A percentile compares a stretch with the other conserved stretches of the same genome.
Evolutionary conservation across 2,113 vertebrate species (phyloP).

Genomic region (Spilogale gracilis): DNA sequence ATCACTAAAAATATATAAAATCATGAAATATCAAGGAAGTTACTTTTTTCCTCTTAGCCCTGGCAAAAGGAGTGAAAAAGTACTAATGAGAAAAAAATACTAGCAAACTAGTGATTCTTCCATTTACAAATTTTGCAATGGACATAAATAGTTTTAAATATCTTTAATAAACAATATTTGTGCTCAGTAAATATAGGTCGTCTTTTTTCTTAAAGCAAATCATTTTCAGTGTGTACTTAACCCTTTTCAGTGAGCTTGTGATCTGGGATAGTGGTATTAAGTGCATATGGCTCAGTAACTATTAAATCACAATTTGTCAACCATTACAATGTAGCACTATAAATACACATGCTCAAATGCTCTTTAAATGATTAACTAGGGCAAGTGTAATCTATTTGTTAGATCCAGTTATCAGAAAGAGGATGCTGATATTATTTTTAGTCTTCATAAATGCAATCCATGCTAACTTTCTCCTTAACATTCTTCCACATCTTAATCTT

Average conservation of each 20-base stretch:
- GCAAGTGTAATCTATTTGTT: not conserved
- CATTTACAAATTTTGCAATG: not conserved
- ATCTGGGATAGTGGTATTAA: not conserved
- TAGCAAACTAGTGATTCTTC: not conserved
- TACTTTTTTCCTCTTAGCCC: not conserved
- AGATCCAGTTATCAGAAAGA: not conserved
- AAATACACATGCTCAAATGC: not conserved
- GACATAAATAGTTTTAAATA: conserved; percentile 17
- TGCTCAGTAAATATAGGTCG: not conserved
- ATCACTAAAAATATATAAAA: not conserved
- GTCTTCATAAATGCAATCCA: not conserved
- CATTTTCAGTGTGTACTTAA: not conserved
- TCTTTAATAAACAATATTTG: not conserved
- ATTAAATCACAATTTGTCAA: not conserved
- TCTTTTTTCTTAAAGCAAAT: not conserved
- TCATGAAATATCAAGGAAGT: conserved; percentile 30
- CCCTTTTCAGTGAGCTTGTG: not conserved
- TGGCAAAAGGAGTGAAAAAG: not conserved
- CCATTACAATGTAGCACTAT: not conserved
- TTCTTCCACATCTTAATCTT: not conserved
- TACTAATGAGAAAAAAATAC: not conserved
- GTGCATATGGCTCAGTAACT: not conserved
- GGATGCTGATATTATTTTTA: not conserved
- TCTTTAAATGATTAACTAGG: not conserved
- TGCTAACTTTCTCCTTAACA: not conserved